Conservation (phyloP, 2,113 vertebrate species). For the Anarrhichthys ocellatus region DNA sequence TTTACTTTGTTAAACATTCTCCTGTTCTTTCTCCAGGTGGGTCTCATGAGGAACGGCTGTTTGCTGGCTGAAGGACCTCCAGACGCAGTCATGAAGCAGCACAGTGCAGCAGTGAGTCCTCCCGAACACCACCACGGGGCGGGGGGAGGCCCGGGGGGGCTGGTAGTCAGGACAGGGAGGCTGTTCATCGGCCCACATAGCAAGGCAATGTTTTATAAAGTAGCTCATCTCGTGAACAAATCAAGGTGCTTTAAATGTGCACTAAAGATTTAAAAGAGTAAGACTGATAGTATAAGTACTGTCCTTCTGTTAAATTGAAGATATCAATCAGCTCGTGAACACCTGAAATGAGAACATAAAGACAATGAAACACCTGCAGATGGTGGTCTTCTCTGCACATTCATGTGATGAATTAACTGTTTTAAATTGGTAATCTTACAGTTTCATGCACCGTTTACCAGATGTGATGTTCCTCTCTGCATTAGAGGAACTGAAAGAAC, state of each 20-base stretch:
- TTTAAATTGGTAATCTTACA: too few species aligned
- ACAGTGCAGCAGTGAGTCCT: conserved; percentile 77
- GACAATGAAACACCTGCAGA: too few species aligned
- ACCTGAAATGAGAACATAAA: too few species aligned
- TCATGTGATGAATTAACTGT: too few species aligned
- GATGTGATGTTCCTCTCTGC: too few species aligned
- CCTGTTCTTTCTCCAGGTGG: conserved; percentile 72
- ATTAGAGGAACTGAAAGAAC: too few species aligned
- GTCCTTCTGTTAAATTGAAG: too few species aligned
- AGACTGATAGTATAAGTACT: too few species aligned
- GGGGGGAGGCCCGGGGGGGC: neutral
- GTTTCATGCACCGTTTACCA: too few species aligned
- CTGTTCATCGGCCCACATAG: neutral
- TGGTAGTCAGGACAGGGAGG: neutral
- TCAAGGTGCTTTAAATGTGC: neutral
- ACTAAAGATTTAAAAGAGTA: too few species aligned
- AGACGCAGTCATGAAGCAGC: conserved; percentile 81
- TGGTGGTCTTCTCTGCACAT: too few species aligned
- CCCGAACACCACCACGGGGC: neutral
- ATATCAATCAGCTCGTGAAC: too few species aligned
- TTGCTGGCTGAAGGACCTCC: conserved; percentile 83
- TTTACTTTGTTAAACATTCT: neutral
- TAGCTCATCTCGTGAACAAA: neutral
- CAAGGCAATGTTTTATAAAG: neutral
- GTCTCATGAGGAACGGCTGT: conserved; percentile 83